These are phyloP conservation scores for Cuculus canorus DNA, from an alignment of 2,797 vertebrate species.

Conservation along the genomic window DNA sequence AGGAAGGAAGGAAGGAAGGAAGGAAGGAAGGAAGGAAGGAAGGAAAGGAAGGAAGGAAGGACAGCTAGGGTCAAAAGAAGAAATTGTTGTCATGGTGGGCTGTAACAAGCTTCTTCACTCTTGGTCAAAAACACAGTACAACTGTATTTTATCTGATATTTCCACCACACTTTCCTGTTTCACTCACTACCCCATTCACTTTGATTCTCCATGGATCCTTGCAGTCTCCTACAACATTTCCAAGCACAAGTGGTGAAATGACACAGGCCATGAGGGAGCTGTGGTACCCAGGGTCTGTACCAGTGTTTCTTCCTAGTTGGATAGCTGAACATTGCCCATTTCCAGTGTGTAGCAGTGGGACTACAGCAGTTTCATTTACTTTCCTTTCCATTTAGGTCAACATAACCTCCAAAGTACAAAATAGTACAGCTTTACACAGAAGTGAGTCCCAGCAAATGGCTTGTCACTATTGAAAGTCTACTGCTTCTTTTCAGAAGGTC, in stretches of 20 bases:
- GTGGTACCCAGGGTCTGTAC: background rate
- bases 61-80: background rate
- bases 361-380: background rate
- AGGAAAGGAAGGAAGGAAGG: background rate
- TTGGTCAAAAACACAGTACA: background rate
- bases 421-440: background rate
- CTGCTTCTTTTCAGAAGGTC: background rate
- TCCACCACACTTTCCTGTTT: background rate
- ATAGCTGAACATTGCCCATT: background rate
- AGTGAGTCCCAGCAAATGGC: fast-evolving
- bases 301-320: background rate
- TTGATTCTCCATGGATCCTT: background rate
- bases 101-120: background rate
- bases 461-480: background rate
- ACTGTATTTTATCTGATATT: background rate
- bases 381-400: background rate
- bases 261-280: background rate
- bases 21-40: no score
- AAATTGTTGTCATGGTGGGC: background rate
- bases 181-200: background rate
- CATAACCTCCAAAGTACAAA: background rate
- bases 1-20: no score
- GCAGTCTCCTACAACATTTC: background rate
- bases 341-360: background rate
- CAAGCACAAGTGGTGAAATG: background rate